Conservation (phyloP, 2,888 invertebrate genomes). For the Herminia tarsipennalis region DNA sequence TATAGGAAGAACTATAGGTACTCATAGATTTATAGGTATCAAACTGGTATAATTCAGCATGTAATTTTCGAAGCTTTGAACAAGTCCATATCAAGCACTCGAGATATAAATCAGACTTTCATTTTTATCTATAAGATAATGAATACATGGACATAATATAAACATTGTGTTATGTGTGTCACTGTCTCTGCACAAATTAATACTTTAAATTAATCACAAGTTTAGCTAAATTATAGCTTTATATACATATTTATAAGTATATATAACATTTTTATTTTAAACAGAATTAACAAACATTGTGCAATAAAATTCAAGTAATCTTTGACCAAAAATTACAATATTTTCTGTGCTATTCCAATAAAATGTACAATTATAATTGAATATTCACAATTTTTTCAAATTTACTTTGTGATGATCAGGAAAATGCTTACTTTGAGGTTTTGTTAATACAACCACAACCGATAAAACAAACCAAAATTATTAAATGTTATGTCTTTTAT, state of each 20-base stretch:
- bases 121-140: neutral
- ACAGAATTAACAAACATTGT: neutral
- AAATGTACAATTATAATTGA: neutral
- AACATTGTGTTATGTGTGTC: constrained; percentile 16
- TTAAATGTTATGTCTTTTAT: too few species aligned
- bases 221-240: neutral
- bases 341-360: too few species aligned
- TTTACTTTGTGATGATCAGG: neutral
- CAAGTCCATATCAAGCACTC: constrained; percentile 20
- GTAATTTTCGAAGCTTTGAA: neutral
- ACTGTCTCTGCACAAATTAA: constrained; percentile 12
- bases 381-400: neutral
- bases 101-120: constrained; percentile 16
- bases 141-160: neutral
- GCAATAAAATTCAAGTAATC: neutral
- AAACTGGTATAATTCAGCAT: too few species aligned
- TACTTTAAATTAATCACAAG: constrained; percentile 35
- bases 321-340: neutral
- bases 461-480: neutral
- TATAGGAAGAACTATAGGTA: neutral
- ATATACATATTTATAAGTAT: neutral
- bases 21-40: too few species aligned
- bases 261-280: neutral
- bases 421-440: too few species aligned
- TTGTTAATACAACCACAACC: constrained; percentile 1